Percentiles rank a stretch among this genome's conserved stretches.
Conservation (phyloP, 2,888 invertebrate species). For the Cynaeus angustus region DNA sequence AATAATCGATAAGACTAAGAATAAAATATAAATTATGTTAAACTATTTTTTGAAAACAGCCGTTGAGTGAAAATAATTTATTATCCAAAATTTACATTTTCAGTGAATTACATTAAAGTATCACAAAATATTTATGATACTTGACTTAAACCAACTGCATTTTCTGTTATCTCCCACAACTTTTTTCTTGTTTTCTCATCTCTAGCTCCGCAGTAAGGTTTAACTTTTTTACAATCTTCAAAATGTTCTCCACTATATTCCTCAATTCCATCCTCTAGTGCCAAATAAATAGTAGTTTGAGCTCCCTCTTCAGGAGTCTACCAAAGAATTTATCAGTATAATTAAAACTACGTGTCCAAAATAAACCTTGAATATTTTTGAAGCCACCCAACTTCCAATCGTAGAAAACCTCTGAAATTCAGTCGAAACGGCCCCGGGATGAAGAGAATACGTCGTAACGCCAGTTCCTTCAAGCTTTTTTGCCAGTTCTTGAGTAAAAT, state of each 20-base stretch:
- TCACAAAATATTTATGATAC: no score
- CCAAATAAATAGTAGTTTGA: slow-evolving; percentile 28
- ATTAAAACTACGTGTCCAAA: background rate
- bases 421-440: slow-evolving; percentile 60
- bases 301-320: slow-evolving; percentile 32
- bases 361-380: slow-evolving; percentile 14
- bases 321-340: background rate
- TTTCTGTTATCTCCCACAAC: slow-evolving; percentile 31
- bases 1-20: no score
- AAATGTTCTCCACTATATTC: slow-evolving; percentile 28
- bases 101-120: no score
- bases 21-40: no score
- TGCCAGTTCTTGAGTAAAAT: slow-evolving; percentile 54
- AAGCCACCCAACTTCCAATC: background rate
- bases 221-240: slow-evolving; percentile 31
- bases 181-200: slow-evolving; percentile 19
- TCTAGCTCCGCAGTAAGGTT: slow-evolving; percentile 14
- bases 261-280: slow-evolving; percentile 27
- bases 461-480: slow-evolving; percentile 49
- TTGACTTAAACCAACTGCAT: slow-evolving; percentile 6
- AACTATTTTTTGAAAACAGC: no score
- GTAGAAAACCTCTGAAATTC: background rate
- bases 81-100: no score
- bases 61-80: no score
- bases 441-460: slow-evolving; percentile 58